These are phyloP conservation scores for Nasonia giraulti DNA, from an alignment of 1,140 invertebrate genomes.

Conservation along the genomic window DNA sequence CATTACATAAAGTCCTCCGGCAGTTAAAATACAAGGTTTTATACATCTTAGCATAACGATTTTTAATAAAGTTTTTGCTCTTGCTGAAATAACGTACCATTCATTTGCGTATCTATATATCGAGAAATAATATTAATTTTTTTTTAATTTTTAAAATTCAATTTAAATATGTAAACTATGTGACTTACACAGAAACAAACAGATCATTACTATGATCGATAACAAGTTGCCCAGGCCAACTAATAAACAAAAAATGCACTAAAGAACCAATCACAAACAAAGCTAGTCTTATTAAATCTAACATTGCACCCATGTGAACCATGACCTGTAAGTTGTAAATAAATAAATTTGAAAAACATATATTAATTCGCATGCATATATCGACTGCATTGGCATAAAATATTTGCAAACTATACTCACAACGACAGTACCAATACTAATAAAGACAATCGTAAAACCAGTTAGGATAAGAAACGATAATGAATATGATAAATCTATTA, in stretches of 20 bases:
- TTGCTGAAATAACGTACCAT: not conserved
- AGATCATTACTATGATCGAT: not conserved
- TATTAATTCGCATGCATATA: too few species aligned
- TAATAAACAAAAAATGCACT: not conserved
- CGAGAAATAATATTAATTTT: not conserved
- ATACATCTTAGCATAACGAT: constrained; percentile 19
- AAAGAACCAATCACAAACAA: not conserved
- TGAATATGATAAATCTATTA: not conserved
- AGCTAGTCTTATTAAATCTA: not conserved
- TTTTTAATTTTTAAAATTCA: not conserved
- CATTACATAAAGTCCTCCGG: constrained; percentile 14
- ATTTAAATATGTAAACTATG: not conserved
- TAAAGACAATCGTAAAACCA: not conserved
- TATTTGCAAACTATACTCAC: not conserved
- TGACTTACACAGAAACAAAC: not conserved
- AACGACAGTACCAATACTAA: not conserved
- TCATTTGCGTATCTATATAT: not conserved
- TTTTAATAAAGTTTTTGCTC: not conserved
- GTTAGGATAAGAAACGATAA: not conserved
- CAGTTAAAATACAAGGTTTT: constrained; percentile 9
- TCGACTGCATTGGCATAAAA: not conserved
- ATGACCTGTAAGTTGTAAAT: not conserved
- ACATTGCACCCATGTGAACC: not conserved
- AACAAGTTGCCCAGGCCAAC: constrained; percentile 10
- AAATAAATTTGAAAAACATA: too few species aligned